Percentiles rank a stretch among this genome's conserved stretches.
Evolutionary conservation across 2,888 invertebrate species (phyloP).

Genomic region (Corythucha ciliata): DNA sequence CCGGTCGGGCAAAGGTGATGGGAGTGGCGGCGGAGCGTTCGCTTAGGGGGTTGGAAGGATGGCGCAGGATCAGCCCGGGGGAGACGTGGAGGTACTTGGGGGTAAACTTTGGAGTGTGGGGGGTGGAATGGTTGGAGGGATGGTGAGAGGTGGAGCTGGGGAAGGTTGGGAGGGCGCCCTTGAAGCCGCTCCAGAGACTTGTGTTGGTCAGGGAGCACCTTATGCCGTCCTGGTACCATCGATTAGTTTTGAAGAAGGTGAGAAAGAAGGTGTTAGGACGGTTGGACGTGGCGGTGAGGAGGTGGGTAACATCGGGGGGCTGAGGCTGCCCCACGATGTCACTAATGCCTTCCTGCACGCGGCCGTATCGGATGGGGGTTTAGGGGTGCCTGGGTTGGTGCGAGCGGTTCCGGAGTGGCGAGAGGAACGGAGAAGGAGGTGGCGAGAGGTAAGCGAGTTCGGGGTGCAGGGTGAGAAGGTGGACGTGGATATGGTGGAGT

Average conservation of each 20-base stretch:
- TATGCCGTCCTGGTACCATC: constrained; percentile 40
- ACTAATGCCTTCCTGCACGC: constrained; percentile 39
- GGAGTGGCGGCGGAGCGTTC: too few relatives aligned
- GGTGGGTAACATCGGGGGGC: constrained; percentile 34
- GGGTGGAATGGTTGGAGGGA: too few relatives aligned
- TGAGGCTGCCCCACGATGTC: constrained; percentile 38
- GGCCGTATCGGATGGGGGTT: constrained; percentile 32
- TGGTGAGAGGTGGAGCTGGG: background rate
- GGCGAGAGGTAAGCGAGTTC: background rate
- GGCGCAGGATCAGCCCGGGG: too few relatives aligned
- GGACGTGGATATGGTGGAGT: too few relatives aligned
- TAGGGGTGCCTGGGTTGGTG: constrained; percentile 26
- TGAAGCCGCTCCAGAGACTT: constrained; percentile 42
- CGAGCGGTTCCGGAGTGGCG: constrained; percentile 23
- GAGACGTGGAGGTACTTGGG: too few relatives aligned
- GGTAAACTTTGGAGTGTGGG: background rate
- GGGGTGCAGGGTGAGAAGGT: too few relatives aligned
- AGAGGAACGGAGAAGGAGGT: background rate
- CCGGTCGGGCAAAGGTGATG: too few relatives aligned
- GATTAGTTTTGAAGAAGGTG: constrained; percentile 38
- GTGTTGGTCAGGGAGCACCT: constrained; percentile 39
- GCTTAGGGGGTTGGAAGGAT: too few relatives aligned
- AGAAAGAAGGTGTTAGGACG: constrained; percentile 32
- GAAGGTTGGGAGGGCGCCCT: constrained; percentile 8
- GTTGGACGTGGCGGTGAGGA: constrained; percentile 38